Conservation (phyloP, 2,888 invertebrate genomes). For the Chymomyza procnemis region DNA sequence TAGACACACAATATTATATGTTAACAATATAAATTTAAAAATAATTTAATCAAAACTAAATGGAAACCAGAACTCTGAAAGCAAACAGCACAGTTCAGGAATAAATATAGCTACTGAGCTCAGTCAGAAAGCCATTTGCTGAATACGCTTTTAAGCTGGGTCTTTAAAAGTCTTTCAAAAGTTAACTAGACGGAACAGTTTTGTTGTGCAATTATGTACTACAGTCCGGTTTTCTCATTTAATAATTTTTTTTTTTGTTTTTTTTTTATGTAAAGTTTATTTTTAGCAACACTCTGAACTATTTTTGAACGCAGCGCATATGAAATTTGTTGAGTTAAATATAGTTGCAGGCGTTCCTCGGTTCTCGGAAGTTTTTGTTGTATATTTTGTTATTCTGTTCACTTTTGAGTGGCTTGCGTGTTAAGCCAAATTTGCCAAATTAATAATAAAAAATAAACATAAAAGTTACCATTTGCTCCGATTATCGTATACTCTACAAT, state of each 20-base stretch:
- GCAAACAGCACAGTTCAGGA: not conserved
- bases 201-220: constrained; percentile 29
- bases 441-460: constrained; percentile 40
- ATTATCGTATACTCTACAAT: too few relatives aligned
- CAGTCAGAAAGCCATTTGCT: not conserved
- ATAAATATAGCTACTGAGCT: not conserved
- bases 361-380: constrained; percentile 18
- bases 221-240: constrained; percentile 20
- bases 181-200: not conserved
- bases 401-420: constrained; percentile 57
- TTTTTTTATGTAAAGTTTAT: constrained; percentile 28
- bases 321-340: constrained; percentile 3
- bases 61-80: not conserved
- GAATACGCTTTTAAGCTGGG: not conserved
- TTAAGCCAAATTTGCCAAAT: constrained; percentile 50
- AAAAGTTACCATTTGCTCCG: constrained; percentile 14
- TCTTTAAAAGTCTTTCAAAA: not conserved
- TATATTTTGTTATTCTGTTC: constrained; percentile 28
- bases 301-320: constrained; percentile 45
- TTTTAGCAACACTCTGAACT: constrained; percentile 42
- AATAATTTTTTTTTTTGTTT: not conserved
- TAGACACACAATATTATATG: not conserved
- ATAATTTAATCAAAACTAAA: not conserved
- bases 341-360: constrained; percentile 18
- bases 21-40: too few relatives aligned